phyloP scores from a whole-genome alignment of 2,113 vertebrate genomes.

The Baryphthengus martii region DNA sequence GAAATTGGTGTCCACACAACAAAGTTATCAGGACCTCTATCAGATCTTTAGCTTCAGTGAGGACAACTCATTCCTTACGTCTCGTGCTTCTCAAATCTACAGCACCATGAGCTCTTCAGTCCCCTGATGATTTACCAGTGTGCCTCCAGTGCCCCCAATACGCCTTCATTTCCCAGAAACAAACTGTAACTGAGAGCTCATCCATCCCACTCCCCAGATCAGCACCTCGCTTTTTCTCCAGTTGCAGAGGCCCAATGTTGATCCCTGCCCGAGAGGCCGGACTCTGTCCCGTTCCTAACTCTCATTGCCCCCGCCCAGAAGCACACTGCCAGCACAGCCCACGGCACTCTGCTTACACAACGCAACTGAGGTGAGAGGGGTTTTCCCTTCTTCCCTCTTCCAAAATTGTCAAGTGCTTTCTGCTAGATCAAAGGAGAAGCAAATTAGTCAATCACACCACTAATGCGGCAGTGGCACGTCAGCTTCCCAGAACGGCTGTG shows the following conservation, averaged over 20 bases:
- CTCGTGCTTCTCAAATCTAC: not conserved
- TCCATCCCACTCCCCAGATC: not conserved
- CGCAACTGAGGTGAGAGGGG: not conserved
- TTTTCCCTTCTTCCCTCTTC: slow-evolving; percentile 2
- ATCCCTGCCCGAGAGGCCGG: rapidly evolving
- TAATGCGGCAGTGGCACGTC: not conserved
- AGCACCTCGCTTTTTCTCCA: not conserved
- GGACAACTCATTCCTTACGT: not conserved
- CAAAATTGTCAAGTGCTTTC: not conserved
- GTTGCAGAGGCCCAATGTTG: not conserved
- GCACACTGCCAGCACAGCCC: not conserved
- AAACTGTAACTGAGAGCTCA: not conserved
- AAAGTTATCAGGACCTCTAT: not conserved
- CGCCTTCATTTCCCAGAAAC: not conserved
- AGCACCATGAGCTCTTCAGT: not conserved
- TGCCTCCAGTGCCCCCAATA: not conserved
- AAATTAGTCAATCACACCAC: not conserved
- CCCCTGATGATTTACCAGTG: rapidly evolving
- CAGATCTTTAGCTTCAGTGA: not conserved
- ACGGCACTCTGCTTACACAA: not conserved
- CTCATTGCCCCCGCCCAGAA: not conserved
- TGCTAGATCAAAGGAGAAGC: not conserved
- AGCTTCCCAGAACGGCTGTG: not conserved
- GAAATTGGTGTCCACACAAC: not conserved
- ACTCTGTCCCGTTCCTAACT: not conserved